phyloP scores from a whole-genome alignment of 1,140 invertebrate species.

The Fopius arisanus region DNA sequence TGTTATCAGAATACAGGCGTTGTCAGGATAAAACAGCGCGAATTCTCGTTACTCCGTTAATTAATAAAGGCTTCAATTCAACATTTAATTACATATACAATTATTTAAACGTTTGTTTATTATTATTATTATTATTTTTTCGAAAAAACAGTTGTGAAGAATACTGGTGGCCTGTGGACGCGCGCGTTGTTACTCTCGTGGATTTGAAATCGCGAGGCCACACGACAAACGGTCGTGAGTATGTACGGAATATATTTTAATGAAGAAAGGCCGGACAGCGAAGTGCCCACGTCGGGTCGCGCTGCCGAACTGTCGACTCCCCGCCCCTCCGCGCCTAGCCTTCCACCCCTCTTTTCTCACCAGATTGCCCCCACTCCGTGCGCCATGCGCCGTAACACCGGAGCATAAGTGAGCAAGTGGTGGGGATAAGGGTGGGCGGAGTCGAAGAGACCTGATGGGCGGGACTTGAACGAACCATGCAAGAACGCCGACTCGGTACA shows the following conservation, averaged over 20 bases:
- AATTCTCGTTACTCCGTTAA: background rate
- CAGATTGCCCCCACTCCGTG: slow-evolving; percentile 40
- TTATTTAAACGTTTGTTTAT: background rate
- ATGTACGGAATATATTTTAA: slow-evolving; percentile 61
- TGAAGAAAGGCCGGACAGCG: slow-evolving; percentile 64
- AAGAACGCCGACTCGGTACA: background rate
- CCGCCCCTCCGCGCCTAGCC: slow-evolving; percentile 56
- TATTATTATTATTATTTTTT: background rate
- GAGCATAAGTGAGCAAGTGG: background rate
- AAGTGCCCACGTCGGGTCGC: slow-evolving; percentile 65
- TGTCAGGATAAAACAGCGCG: background rate
- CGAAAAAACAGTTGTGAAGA: background rate
- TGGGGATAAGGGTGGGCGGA: slow-evolving; percentile 10
- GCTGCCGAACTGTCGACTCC: slow-evolving; percentile 64
- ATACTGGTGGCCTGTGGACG: slow-evolving; percentile 19
- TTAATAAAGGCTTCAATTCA: background rate
- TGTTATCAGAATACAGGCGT: background rate
- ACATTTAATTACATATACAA: background rate
- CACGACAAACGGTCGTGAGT: slow-evolving; percentile 37
- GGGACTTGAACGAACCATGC: background rate
- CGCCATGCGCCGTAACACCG: background rate
- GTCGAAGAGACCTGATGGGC: background rate
- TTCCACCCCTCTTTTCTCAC: slow-evolving; percentile 41
- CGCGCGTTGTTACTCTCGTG: slow-evolving; percentile 21
- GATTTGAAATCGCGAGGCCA: slow-evolving; percentile 19